Conservation (phyloP, 2,888 invertebrate genomes). For the Ryuthela nishihirai region DNA sequence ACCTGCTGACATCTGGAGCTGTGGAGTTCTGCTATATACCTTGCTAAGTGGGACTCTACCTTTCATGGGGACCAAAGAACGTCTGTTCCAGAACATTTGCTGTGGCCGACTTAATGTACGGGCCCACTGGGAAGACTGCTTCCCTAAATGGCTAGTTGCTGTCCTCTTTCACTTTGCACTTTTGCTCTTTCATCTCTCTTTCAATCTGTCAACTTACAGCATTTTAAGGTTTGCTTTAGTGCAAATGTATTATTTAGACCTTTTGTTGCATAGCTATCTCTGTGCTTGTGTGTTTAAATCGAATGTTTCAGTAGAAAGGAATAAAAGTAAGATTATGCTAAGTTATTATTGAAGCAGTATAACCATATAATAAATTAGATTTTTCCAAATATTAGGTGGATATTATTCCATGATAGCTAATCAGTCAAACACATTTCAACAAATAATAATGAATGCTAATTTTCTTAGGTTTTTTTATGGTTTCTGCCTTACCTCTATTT, state of each 20-base stretch:
- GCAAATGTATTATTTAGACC: constrained; percentile 23
- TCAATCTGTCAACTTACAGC: constrained; percentile 25
- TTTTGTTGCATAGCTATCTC: too few species aligned
- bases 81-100: constrained; percentile 87
- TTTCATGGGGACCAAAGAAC: constrained; percentile 89
- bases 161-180: constrained; percentile 32
- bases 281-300: too few species aligned
- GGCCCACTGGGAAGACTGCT: constrained; percentile 35
- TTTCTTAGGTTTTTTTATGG: too few species aligned
- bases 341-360: too few species aligned
- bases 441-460: too few species aligned
- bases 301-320: too few species aligned
- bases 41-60: constrained; percentile 91
- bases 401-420: too few species aligned
- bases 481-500: too few species aligned
- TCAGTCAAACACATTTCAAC: too few species aligned
- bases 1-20: constrained; percentile 97
- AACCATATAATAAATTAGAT: too few species aligned
- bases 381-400: too few species aligned
- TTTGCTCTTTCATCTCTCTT: constrained; percentile 33
- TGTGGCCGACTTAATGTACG: constrained; percentile 74
- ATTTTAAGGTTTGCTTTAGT: constrained; percentile 29
- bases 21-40: constrained; percentile 90
- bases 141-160: constrained; percentile 39
- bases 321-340: too few species aligned